Evolutionary conservation across 1,140 invertebrate species (phyloP), one percentile per base, ranked within the genome.

Genomic region (Calephelis nemesis): DNA sequence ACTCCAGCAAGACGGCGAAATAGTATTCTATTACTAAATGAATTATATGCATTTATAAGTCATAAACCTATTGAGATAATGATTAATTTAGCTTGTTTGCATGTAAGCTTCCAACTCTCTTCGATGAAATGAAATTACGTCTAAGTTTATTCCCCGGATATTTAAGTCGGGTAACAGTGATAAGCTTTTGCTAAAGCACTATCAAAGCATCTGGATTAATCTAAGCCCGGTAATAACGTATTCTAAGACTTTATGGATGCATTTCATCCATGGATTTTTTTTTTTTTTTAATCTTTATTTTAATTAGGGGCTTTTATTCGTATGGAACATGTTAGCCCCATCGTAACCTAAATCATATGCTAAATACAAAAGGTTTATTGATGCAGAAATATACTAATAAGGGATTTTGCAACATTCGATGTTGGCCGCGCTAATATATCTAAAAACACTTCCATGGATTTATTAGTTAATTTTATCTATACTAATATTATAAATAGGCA

Each of bases 181-280:
- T 60, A 40, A 60, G 58, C 58, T 60, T 60, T 60, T 30, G 11
- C 19, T 60, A 42, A 45, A 60, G 58, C 58, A 60, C 58, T 60
- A 8, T 60, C 39, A 60, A 40, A 60, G 58, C 12, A 60, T 12
- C 12, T 11, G 30, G 58, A 60, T 60, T 60, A 60, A 40, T 60
- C 58, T 60, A 60, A 60, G 39, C 58, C 58, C 39, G 58, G 39
- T 60, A 60, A 60, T 60, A 30, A 30, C 58, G 39, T 60, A 40
- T 39, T 60, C 12, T 60, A 40, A 60, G 58, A 60, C 58, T 60
- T 60, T 40, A 40, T 39, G 39, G 58, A 40, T 60, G 7, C 30
- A 60, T 12, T 60, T 60, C 12, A 60, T 60, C 58, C 30, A 39
- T 40, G 19, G 15, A 40, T 11, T 58, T 12, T n/a, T n/a, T n/a